A percentile compares a stretch with the other conserved stretches of the same genome.
Conservation (phyloP, 2,888 invertebrate species). For the Drosophila kuntzei region DNA sequence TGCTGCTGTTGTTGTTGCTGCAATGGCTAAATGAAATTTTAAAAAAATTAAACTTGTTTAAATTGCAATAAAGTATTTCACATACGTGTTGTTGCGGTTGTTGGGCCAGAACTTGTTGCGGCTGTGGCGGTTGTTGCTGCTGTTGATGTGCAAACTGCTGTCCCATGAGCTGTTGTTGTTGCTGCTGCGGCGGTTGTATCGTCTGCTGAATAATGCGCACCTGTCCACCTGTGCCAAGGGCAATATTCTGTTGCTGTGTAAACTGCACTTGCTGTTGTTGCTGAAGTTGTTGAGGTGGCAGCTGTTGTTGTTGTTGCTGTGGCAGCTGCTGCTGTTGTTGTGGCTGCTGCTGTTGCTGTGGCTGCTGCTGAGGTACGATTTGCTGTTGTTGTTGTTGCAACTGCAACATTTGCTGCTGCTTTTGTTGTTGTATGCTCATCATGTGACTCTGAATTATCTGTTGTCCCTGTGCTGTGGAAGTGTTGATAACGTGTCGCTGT, state of each 20-base stretch:
- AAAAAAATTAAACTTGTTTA: background rate
- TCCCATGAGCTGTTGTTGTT: slow-evolving; percentile 53
- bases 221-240: slow-evolving; percentile 62
- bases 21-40: slow-evolving; percentile 35
- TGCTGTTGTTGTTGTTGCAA: slow-evolving; percentile 81
- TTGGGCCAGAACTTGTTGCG: slow-evolving; percentile 57
- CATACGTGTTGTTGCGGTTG: slow-evolving; percentile 65
- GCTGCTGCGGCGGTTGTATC: slow-evolving; percentile 66
- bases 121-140: slow-evolving; percentile 41
- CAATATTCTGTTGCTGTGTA: slow-evolving; percentile 73
- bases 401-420: slow-evolving; percentile 78
- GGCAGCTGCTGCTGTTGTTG: slow-evolving; percentile 71
- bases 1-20: slow-evolving; percentile 59
- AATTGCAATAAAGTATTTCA: background rate
- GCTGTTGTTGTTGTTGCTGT: slow-evolving; percentile 39
- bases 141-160: slow-evolving; percentile 61
- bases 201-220: slow-evolving; percentile 75
- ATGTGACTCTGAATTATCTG: slow-evolving; percentile 85
- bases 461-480: slow-evolving; percentile 85
- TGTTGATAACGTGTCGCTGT: slow-evolving; percentile 84
- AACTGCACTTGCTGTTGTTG: slow-evolving; percentile 80
- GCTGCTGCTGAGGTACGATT: slow-evolving; percentile 63
- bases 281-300: slow-evolving; percentile 32
- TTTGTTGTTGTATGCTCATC: slow-evolving; percentile 83
- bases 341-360: slow-evolving; percentile 81